A percentile compares a stretch with the other conserved stretches of the same genome.
These are phyloP conservation scores for Dromaius novaehollandiae DNA, from an alignment of 2,113 vertebrate genomes.

Conservation along the genomic window DNA sequence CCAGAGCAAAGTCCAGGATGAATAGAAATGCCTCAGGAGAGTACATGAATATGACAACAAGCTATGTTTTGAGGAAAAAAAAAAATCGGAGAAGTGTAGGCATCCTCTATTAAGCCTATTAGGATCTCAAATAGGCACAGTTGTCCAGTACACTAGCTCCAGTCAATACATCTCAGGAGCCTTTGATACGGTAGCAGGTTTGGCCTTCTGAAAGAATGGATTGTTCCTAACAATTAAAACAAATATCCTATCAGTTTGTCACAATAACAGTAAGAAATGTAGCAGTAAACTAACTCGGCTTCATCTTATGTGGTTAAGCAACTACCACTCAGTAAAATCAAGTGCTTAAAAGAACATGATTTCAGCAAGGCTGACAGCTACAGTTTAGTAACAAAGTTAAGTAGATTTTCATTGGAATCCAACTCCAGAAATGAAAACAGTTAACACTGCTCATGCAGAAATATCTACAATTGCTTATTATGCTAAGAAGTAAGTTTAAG, in stretches of 20 bases:
- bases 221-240: background rate
- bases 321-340: background rate
- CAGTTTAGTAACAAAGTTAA: background rate
- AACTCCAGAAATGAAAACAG: background rate
- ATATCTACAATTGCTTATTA: accelerated
- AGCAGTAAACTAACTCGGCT: background rate
- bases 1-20: background rate
- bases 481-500: background rate
- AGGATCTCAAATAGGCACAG: background rate
- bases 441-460: background rate
- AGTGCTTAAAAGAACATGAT: background rate
- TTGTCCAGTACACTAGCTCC: background rate
- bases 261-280: background rate
- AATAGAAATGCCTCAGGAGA: background rate
- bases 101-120: background rate
- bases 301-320: background rate
- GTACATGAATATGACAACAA: background rate
- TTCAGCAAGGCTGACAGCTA: background rate
- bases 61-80: background rate
- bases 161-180: background rate
- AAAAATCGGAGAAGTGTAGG: background rate
- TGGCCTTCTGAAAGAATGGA: background rate
- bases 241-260: background rate
- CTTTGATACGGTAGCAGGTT: background rate
- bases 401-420: background rate